Percentiles rank a stretch among this genome's conserved stretches.
phyloP scores from a whole-genome alignment of 2,888 invertebrate species.

The Hirtodrosophila confusa region DNA sequence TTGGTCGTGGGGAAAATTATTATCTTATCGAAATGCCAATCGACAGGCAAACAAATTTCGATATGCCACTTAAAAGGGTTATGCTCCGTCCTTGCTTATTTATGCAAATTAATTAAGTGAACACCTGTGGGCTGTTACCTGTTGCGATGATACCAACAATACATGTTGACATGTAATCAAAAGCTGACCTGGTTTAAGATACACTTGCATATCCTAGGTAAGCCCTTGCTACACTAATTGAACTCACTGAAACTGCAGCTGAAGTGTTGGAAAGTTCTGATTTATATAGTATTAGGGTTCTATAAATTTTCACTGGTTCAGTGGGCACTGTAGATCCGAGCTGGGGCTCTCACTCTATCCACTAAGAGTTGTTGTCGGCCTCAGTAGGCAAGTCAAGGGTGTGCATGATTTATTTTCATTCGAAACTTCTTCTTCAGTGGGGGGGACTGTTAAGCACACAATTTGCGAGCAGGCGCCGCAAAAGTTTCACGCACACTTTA shows the following conservation, averaged over 20 bases:
- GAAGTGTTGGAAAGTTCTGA: slow-evolving; percentile 52
- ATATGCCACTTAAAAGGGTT: slow-evolving; percentile 5
- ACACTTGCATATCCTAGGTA: no score
- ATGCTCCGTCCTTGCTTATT: slow-evolving; percentile 7
- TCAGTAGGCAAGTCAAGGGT: slow-evolving; percentile 48
- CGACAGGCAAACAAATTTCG: slow-evolving; percentile 4
- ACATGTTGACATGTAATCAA: no score
- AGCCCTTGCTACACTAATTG: slow-evolving; percentile 12
- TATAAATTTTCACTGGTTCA: slow-evolving; percentile 57
- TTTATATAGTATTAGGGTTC: slow-evolving; percentile 58
- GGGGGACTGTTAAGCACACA: slow-evolving; percentile 49
- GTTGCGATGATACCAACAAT: neutral
- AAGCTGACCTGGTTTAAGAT: no score
- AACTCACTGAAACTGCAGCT: slow-evolving; percentile 48
- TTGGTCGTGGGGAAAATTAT: slow-evolving; percentile 27
- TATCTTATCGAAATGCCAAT: slow-evolving; percentile 34
- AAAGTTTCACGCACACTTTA: slow-evolving; percentile 52
- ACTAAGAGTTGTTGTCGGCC: slow-evolving; percentile 21
- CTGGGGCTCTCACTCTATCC: slow-evolving; percentile 24
- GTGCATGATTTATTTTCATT: slow-evolving; percentile 73
- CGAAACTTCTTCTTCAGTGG: slow-evolving; percentile 54
- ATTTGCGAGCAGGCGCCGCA: slow-evolving; percentile 35
- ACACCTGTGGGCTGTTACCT: slow-evolving; percentile 36
- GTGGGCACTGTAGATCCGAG: slow-evolving; percentile 30
- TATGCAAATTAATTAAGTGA: slow-evolving; percentile 46